Evolutionary conservation across 2,797 vertebrate genomes (phyloP).

Genomic region (Agapornis canus): DNA sequence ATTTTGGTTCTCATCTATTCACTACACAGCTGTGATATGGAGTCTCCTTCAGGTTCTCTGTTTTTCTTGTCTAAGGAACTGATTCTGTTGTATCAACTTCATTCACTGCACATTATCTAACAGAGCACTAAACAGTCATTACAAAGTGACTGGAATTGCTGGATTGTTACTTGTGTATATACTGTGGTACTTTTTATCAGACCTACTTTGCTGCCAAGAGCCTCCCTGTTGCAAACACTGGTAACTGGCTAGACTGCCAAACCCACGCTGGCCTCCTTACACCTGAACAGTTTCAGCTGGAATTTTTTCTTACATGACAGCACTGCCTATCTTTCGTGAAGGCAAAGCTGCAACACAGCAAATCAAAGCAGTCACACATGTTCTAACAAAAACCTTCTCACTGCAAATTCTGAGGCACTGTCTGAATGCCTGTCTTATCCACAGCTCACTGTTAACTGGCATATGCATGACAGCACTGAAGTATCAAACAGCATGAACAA

Average conservation of each 20-base stretch:
- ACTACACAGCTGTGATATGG: background rate
- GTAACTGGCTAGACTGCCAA: background rate
- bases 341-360: background rate
- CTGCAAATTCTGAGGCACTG: background rate
- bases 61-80: background rate
- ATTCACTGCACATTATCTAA: background rate
- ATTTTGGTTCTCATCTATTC: background rate
- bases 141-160: background rate
- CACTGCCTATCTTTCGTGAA: background rate
- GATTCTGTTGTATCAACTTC: background rate
- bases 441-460: background rate
- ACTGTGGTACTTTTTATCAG: background rate
- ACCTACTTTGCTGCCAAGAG: background rate
- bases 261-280: background rate
- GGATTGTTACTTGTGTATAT: background rate
- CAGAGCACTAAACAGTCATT: background rate
- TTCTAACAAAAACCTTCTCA: background rate
- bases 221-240: background rate
- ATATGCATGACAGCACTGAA: background rate
- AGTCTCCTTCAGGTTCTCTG: rapidly evolving
- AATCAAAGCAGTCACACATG: background rate
- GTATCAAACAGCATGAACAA: background rate
- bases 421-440: background rate
- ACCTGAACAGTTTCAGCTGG: background rate
- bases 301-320: background rate